These are phyloP conservation scores for Bembecia ichneumoniformis DNA, from an alignment of 2,888 invertebrate genomes.

Conservation along the genomic window DNA sequence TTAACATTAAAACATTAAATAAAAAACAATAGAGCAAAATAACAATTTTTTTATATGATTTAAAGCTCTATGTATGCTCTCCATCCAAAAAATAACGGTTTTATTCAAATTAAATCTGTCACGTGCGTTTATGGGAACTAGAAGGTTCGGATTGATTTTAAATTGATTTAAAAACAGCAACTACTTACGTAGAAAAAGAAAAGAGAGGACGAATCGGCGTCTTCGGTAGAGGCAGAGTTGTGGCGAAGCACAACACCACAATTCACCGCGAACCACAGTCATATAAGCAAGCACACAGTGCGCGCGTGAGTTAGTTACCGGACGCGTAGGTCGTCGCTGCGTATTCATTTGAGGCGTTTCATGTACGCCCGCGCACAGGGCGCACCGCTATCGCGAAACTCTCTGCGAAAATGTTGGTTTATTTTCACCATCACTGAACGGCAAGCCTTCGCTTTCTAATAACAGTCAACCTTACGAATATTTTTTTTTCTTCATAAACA, in stretches of 20 bases:
- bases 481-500: slow-evolving; percentile 11
- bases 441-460: slow-evolving; percentile 1
- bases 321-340: slow-evolving; percentile 37
- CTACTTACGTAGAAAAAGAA: too few relatives aligned
- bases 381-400: slow-evolving; percentile 27
- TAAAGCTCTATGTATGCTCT: too few relatives aligned
- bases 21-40: too few relatives aligned
- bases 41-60: too few relatives aligned
- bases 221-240: background rate
- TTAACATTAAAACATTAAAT: too few relatives aligned
- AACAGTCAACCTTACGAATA: slow-evolving; percentile 8
- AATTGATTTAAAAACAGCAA: too few relatives aligned
- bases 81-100: too few relatives aligned
- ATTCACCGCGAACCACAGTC: slow-evolving; percentile 10
- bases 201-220: background rate
- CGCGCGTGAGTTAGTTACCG: slow-evolving; percentile 54
- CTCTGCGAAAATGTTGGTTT: slow-evolving; percentile 37
- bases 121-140: too few relatives aligned
- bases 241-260: background rate
- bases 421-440: slow-evolving; percentile 7
- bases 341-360: slow-evolving; percentile 36
- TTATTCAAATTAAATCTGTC: too few relatives aligned
- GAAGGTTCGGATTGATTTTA: too few relatives aligned
- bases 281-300: slow-evolving; percentile 28
- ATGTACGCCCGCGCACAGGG: slow-evolving; percentile 38